Evolutionary conservation across 2,797 vertebrate species (phyloP).

Genomic region (Garrulus glandarius): DNA sequence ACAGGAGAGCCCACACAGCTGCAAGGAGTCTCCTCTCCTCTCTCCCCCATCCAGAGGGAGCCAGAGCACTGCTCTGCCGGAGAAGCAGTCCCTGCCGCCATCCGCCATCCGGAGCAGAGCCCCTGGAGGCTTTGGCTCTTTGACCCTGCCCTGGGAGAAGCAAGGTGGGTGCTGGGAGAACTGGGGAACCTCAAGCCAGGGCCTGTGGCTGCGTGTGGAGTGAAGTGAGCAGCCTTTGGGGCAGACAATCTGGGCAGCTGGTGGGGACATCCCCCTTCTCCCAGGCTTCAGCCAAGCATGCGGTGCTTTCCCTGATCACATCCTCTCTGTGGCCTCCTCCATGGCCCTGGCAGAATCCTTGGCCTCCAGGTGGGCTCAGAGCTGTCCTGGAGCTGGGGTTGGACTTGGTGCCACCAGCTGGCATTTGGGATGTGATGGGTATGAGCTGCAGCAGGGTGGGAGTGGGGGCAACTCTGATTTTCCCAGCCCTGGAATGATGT

Average conservation of each 20-base stretch:
- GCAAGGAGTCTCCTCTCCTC: neutral
- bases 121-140: neutral
- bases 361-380: neutral
- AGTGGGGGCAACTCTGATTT: neutral
- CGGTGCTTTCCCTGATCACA: neutral
- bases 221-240: neutral
- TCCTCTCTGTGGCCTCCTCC: neutral
- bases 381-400: accelerated
- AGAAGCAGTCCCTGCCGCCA: neutral
- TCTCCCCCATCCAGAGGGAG: neutral
- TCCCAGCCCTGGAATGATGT: neutral
- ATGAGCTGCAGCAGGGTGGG: neutral
- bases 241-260: neutral
- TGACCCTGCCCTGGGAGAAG: neutral
- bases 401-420: neutral
- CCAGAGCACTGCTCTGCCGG: accelerated
- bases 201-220: neutral
- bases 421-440: neutral
- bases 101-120: accelerated
- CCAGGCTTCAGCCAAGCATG: neutral
- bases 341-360: neutral
- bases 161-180: neutral
- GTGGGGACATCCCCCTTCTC: neutral
- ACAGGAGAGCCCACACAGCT: neutral
- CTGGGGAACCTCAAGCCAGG: neutral